Conservation (phyloP, 2,797 vertebrate genomes). For the Setipinna tenuifilis region DNA sequence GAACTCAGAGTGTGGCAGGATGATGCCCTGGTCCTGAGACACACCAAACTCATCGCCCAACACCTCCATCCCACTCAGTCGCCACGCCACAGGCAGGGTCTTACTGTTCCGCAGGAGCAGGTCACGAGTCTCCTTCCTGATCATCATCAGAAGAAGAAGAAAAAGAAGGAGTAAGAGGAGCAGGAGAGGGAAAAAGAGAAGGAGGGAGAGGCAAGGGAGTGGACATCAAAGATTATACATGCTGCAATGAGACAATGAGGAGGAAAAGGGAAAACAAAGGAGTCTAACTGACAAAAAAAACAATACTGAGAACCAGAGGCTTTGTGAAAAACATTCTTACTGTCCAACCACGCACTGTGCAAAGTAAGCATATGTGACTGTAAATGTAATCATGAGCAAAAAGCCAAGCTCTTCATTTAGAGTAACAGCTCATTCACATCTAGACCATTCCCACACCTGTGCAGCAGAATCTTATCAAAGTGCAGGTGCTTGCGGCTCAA, state of each 20-base stretch:
- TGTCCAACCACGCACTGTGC: neutral
- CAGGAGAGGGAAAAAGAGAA: neutral
- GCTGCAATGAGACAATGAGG: neutral
- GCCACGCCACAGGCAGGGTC: conserved; percentile 79
- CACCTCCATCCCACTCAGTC: conserved; percentile 80
- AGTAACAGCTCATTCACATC: neutral
- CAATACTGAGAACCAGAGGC: no score
- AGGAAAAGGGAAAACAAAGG: neutral
- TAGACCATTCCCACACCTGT: conserved; percentile 72
- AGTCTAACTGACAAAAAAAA: neutral
- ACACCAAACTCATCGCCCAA: conserved; percentile 81
- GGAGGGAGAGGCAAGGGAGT: no score
- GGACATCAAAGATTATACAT: neutral
- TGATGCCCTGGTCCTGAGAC: conserved; percentile 71
- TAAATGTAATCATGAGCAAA: neutral
- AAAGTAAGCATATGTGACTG: neutral
- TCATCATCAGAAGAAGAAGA: conserved; percentile 45
- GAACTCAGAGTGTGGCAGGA: conserved; percentile 69
- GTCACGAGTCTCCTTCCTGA: conserved; percentile 74
- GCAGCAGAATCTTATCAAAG: conserved; percentile 81
- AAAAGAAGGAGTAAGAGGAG: neutral
- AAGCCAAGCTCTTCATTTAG: neutral
- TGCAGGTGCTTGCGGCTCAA: conserved; percentile 79
- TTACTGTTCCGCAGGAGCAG: conserved; percentile 78
- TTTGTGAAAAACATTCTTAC: no score